Base-by-base conservation (phyloP, 2,888 invertebrate species). In the Nymphalis polychloros region DNA sequence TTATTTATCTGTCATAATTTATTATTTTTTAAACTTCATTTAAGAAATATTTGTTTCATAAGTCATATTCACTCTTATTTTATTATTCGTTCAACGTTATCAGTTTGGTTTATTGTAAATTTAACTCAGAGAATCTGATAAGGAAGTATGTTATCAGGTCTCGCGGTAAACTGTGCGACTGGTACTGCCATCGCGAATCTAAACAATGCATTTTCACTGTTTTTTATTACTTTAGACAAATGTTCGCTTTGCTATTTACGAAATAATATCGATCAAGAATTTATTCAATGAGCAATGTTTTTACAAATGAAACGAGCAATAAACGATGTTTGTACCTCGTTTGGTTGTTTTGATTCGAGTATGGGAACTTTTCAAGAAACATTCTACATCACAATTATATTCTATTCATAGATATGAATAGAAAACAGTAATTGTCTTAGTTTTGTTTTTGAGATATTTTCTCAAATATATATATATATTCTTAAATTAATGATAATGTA, bases 111-210 rank as follows among this genome's bases (percentile, higher is more conserved):
- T 52, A 63, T 59, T 63, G 59, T 49, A 57, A 64, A 67, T 35
- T 49, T 55, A 41, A 62, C 48, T 70, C 31, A 60, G 31, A 5
- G 35, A 63, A 52, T 71, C 52, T 64, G 84, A 86, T 85, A 85
- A 86, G 81, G 70, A 79, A 80, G 67, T 77, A 72, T 82, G 83
- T 81, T 83, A 84, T 82, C 81, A 77, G 77, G 75, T 75, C 67
- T 70, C 69, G 68, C 72, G 69, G 73, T 73, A 46, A 76, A 71
- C 73, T 65, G 70, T 70, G 68, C 59, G 73, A 57, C 67, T 64
- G 68, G 69, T 73, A 68, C 67, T 8, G 65, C 65, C 65, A 70
- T 64, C 67, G 61, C 65, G 46, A 61, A 64, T 72, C 17, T 64
- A 41, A 63, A 19, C 61, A 35, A 63, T 52, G 53, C 49, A 67